phyloP scores from a whole-genome alignment of 2,113 vertebrate species.

The Okapia johnstoni region DNA sequence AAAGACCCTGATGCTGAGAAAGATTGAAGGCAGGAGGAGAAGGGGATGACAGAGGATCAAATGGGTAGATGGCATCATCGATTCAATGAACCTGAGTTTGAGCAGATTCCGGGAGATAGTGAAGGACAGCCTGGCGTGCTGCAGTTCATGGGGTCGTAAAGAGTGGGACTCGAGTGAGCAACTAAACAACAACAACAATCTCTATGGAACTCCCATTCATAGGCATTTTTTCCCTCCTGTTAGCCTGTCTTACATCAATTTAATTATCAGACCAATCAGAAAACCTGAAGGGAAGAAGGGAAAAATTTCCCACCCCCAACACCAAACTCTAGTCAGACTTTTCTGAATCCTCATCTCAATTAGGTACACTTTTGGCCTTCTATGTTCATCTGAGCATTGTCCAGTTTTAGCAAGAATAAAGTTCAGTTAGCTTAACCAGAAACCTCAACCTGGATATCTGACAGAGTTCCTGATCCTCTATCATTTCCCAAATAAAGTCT shows the following conservation, averaged over 20 bases:
- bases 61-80: background rate
- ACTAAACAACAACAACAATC: background rate
- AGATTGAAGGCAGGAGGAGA: background rate
- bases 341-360: background rate
- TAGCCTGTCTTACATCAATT: background rate
- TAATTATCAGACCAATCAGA: background rate
- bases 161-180: rapidly evolving
- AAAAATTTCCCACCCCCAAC: background rate
- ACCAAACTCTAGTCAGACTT: background rate
- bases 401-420: background rate
- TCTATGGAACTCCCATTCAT: background rate
- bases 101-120: background rate
- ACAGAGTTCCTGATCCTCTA: background rate
- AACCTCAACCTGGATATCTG: background rate
- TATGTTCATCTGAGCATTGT: background rate
- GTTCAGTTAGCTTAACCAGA: background rate
- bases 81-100: background rate
- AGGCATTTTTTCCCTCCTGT: background rate
- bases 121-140: background rate
- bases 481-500: background rate
- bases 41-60: background rate
- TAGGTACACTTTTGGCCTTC: background rate
- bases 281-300: background rate
- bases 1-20: background rate
- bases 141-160: background rate